A percentile compares a stretch with the other conserved stretches of the same genome.
Evolutionary conservation across 2,888 invertebrate genomes (phyloP).

Genomic region (Netelia inedita): DNA sequence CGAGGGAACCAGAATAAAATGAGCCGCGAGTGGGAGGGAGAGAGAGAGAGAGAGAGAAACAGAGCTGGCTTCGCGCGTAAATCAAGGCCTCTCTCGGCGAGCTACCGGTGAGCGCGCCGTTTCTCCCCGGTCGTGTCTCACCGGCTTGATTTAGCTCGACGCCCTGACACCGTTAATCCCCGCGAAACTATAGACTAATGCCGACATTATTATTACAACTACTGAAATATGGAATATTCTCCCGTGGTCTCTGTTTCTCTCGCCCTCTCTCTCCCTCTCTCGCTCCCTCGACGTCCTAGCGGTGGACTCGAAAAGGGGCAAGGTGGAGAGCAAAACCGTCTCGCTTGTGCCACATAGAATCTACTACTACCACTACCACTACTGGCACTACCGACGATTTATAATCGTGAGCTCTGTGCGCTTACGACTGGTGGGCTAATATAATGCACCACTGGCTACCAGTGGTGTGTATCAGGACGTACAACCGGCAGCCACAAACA

Average conservation of each 20-base stretch:
- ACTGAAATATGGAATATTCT: slow-evolving; percentile 72
- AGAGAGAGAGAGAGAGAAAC: slow-evolving; percentile 6
- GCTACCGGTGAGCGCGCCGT: slow-evolving; percentile 44
- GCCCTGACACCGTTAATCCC: slow-evolving; percentile 69
- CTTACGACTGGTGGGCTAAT: slow-evolving; percentile 52
- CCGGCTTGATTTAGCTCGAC: slow-evolving; percentile 63
- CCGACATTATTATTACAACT: slow-evolving; percentile 73
- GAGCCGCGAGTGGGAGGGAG: slow-evolving; percentile 12
- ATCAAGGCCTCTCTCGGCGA: slow-evolving; percentile 61
- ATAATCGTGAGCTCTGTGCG: slow-evolving; percentile 46
- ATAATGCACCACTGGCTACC: slow-evolving; percentile 14
- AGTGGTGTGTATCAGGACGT: slow-evolving; percentile 26
- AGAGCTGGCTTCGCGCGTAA: slow-evolving; percentile 45
- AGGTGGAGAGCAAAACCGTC: slow-evolving; percentile 32
- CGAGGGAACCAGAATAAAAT: slow-evolving; percentile 5
- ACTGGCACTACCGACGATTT: slow-evolving; percentile 49
- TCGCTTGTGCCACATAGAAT: slow-evolving; percentile 37
- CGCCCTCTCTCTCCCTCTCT: slow-evolving; percentile 2
- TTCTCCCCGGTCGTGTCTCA: slow-evolving; percentile 40
- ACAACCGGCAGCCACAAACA: slow-evolving; percentile 45
- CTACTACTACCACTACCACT: neutral
- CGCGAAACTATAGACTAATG: slow-evolving; percentile 73
- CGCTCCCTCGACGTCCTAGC: neutral
- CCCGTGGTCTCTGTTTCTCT: slow-evolving; percentile 21
- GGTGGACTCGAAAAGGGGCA: neutral